phyloP scores from a whole-genome alignment of 2,113 vertebrate species.

The Lophura nycthemera region DNA sequence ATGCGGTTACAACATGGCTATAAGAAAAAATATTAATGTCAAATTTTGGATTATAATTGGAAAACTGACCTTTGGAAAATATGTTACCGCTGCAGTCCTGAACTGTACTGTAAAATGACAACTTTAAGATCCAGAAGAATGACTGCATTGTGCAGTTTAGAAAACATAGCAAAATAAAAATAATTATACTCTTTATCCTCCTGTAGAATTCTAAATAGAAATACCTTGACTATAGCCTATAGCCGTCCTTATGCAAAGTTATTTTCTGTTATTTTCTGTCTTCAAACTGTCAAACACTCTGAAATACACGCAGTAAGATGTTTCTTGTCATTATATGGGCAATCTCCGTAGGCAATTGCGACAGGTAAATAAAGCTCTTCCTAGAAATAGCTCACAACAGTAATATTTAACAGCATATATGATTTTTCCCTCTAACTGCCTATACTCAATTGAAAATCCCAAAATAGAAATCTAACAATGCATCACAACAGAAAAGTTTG shows the following conservation, averaged over 20 bases:
- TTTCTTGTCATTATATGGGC: not conserved
- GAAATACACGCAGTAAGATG: not conserved
- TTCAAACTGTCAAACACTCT: constrained; percentile 35
- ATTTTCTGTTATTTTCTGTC: constrained; percentile 10
- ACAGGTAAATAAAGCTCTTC: constrained; percentile 23
- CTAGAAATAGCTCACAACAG: not conserved
- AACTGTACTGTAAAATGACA: constrained; percentile 55
- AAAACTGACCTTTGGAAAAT: constrained; percentile 83
- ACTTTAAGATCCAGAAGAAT: constrained; percentile 67
- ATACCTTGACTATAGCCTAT: not conserved
- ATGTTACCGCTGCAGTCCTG: constrained; percentile 71
- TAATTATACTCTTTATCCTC: constrained; percentile 34
- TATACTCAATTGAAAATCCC: not conserved
- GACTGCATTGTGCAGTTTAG: constrained; percentile 59
- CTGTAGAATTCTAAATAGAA: constrained; percentile 30
- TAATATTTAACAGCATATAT: not conserved
- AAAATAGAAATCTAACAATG: not conserved
- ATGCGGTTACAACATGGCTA: constrained; percentile 57
- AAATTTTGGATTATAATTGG: constrained; percentile 80
- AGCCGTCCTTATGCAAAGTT: not conserved
- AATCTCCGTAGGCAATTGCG: not conserved
- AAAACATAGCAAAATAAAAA: constrained; percentile 30
- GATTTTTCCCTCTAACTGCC: not conserved
- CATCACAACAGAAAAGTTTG: not conserved
- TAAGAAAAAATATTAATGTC: constrained; percentile 73